Evolutionary conservation across 2,888 invertebrate genomes (phyloP).

Genomic region (Ochlodes sylvanus): DNA sequence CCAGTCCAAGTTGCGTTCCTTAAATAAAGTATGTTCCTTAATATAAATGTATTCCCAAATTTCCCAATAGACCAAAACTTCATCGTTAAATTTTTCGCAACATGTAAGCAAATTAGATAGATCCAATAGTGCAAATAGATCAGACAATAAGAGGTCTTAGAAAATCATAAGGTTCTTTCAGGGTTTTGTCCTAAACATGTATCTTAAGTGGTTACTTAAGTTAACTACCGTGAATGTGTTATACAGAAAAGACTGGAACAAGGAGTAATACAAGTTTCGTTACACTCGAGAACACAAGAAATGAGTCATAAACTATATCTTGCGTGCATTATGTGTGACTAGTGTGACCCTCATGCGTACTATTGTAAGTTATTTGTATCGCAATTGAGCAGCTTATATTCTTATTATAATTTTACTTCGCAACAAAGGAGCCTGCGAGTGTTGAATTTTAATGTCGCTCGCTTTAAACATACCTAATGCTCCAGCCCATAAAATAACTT

Average conservation of each 20-base stretch:
- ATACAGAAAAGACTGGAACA: too few species aligned
- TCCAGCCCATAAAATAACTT: too few species aligned
- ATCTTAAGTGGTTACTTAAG: too few species aligned
- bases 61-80: too few species aligned
- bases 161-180: too few species aligned
- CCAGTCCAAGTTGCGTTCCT: too few species aligned
- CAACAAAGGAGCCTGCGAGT: conserved; percentile 1
- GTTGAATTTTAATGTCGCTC: conserved; percentile 11
- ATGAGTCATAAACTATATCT: neutral
- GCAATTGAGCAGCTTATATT: conserved; percentile 5
- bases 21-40: neutral
- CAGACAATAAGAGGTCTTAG: too few species aligned
- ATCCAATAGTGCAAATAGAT: too few species aligned
- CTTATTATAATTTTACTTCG: conserved; percentile 23
- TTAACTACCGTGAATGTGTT: too few species aligned
- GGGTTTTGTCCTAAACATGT: too few species aligned
- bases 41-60: neutral
- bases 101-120: too few species aligned
- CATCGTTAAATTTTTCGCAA: too few species aligned
- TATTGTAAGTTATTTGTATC: conserved; percentile 1
- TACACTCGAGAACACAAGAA: neutral
- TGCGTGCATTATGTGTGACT: neutral
- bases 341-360: neutral
- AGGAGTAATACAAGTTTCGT: neutral
- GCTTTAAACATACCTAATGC: neutral